These are phyloP conservation scores for Polypedilum pembai DNA, from an alignment of 1,140 invertebrate species.

Conservation along the genomic window DNA sequence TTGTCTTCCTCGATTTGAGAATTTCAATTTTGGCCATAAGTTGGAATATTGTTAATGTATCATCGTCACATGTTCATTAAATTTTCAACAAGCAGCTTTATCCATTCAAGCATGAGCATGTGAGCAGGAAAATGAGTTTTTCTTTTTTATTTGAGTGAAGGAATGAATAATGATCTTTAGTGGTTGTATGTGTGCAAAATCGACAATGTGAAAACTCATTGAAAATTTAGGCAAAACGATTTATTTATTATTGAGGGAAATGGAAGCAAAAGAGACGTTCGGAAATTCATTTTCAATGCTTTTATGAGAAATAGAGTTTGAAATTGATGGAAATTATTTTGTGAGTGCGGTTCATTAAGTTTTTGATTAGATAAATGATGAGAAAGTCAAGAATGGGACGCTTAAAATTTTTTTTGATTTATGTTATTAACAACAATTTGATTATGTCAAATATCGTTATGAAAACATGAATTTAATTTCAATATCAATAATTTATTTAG, in stretches of 20 bases:
- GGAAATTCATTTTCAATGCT: no score
- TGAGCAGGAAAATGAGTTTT: no score
- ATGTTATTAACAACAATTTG: no score
- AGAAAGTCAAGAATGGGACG: no score
- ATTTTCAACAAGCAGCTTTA: not conserved
- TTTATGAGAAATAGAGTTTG: no score
- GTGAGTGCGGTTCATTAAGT: no score
- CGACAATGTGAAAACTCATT: not conserved
- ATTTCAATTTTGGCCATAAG: not conserved
- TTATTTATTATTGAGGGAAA: not conserved
- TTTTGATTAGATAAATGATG: no score
- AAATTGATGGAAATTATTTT: no score
- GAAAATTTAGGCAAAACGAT: slow-evolving; percentile 17
- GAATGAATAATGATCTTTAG: slow-evolving; percentile 11
- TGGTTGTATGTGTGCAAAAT: not conserved
- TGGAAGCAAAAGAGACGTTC: not conserved
- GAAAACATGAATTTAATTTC: no score
- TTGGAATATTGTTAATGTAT: slow-evolving; percentile 2
- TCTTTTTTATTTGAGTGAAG: not conserved
- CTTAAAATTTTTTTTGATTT: no score
- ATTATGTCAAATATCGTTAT: no score
- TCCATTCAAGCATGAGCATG: not conserved
- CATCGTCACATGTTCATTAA: slow-evolving; percentile 17
- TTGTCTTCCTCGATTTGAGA: slow-evolving; percentile 10
- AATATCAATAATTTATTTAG: no score